A percentile compares a stretch with the other conserved stretches of the same genome.
phyloP scores from a whole-genome alignment of 2,113 vertebrate genomes.

The Eidolon helvum region DNA sequence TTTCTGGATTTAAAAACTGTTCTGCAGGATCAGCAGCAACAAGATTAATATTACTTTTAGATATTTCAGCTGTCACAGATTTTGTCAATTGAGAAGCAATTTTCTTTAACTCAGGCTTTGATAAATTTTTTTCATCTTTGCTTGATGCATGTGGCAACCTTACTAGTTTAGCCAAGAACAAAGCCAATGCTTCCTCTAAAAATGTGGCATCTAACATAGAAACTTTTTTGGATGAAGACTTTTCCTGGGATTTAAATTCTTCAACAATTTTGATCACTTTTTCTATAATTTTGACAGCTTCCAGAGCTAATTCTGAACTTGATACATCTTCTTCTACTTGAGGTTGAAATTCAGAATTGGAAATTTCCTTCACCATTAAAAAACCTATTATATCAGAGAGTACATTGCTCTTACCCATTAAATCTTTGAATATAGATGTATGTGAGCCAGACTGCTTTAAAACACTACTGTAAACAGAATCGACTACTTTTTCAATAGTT shows the following conservation, averaged over 20 bases:
- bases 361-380: conserved; percentile 75
- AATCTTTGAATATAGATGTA: conserved; percentile 68
- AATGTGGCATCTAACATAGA: conserved; percentile 9
- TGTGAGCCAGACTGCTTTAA: conserved; percentile 71
- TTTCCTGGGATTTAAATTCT: conserved; percentile 38
- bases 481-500: conserved; percentile 64
- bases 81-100: conserved; percentile 71
- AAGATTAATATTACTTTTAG: conserved; percentile 69
- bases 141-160: not conserved
- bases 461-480: conserved; percentile 60
- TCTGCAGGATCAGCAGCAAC: conserved; percentile 5
- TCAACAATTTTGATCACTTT: conserved; percentile 72
- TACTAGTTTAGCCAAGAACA: conserved; percentile 73
- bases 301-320: conserved; percentile 62
- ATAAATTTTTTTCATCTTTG: conserved; percentile 4
- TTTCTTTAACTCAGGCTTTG: conserved; percentile 58
- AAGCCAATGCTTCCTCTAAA: conserved; percentile 74
- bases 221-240: not conserved
- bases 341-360: conserved; percentile 63
- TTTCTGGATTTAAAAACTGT: conserved; percentile 40
- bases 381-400: conserved; percentile 73
- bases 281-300: conserved; percentile 74
- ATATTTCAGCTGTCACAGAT: conserved; percentile 69
- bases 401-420: conserved; percentile 61
- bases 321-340: conserved; percentile 51